A percentile compares a stretch with the other conserved stretches of the same genome.
phyloP scores from a whole-genome alignment of 2,797 vertebrate species.

The Carduelis carduelis region DNA sequence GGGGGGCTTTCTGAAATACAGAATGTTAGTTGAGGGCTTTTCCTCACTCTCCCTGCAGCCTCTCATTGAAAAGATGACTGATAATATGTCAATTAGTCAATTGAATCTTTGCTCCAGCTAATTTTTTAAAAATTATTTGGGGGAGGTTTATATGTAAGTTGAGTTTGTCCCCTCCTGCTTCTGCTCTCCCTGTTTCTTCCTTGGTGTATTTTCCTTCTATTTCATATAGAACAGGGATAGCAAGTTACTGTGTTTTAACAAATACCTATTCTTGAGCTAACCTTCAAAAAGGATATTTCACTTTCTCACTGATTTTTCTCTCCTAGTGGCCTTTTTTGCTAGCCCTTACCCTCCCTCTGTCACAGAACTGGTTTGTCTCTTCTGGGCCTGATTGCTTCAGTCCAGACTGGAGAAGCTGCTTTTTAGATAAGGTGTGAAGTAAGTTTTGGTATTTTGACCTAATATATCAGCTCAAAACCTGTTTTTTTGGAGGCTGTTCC shows the following conservation, averaged over 20 bases:
- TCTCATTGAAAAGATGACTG: background rate
- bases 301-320: background rate
- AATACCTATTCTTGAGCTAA: background rate
- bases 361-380: background rate
- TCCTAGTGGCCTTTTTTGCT: background rate
- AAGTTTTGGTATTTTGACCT: background rate
- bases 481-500: background rate
- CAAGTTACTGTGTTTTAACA: background rate
- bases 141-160: background rate
- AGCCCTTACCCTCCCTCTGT: background rate
- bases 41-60: background rate
- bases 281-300: background rate
- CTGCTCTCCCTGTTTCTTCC: background rate
- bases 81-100: background rate
- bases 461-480: background rate
- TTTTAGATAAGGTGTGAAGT: background rate
- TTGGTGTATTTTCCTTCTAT: background rate
- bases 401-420: background rate
- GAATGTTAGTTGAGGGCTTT: background rate
- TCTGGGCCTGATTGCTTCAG: background rate
- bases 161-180: background rate
- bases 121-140: background rate
- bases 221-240: background rate
- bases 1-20: background rate
- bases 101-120: background rate